Evolutionary conservation across 1,140 invertebrate genomes (phyloP).

Genomic region (Leguminivora glycinivorella): DNA sequence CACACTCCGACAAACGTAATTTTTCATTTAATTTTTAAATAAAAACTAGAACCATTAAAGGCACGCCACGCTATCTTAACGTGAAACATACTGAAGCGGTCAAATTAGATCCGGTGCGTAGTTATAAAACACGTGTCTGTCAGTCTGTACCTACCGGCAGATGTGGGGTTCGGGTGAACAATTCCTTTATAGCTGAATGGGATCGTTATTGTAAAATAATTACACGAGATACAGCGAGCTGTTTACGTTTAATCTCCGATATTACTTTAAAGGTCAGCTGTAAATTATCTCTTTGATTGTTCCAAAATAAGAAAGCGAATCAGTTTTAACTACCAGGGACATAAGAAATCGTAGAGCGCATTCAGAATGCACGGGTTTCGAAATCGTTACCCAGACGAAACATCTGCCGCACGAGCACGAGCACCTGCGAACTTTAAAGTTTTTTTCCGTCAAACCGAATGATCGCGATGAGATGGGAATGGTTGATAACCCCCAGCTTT

Average conservation of each 20-base stretch:
- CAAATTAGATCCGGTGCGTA: neutral
- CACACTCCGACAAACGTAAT: constrained; percentile 6
- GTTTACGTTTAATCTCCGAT: constrained; percentile 25
- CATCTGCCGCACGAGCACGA: constrained; percentile 22
- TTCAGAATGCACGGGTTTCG: neutral
- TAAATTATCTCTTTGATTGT: constrained; percentile 22
- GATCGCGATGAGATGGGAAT: constrained; percentile 14
- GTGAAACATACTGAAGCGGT: neutral
- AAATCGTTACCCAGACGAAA: neutral
- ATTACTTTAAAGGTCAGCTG: constrained; percentile 28
- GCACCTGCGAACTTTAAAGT: constrained; percentile 19
- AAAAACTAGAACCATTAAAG: constrained; percentile 8
- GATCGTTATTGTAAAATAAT: constrained; percentile 26
- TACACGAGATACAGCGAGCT: constrained; percentile 23
- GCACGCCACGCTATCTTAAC: neutral
- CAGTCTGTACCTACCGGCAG: constrained; percentile 7
- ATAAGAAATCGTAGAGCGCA: constrained; percentile 1
- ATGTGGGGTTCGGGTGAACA: constrained; percentile 26
- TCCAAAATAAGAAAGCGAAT: constrained; percentile 19
- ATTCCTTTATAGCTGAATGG: constrained; percentile 24
- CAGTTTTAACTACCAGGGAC: constrained; percentile 21
- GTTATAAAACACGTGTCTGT: constrained; percentile 21
- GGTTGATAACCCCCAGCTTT: constrained; percentile 22
- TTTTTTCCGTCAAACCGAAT: constrained; percentile 8
- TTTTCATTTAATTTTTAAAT: constrained; percentile 8